A percentile compares a stretch with the other conserved stretches of the same genome.
phyloP scores from a whole-genome alignment of 1,140 invertebrate genomes.

The Meloidogyne exigua region DNA sequence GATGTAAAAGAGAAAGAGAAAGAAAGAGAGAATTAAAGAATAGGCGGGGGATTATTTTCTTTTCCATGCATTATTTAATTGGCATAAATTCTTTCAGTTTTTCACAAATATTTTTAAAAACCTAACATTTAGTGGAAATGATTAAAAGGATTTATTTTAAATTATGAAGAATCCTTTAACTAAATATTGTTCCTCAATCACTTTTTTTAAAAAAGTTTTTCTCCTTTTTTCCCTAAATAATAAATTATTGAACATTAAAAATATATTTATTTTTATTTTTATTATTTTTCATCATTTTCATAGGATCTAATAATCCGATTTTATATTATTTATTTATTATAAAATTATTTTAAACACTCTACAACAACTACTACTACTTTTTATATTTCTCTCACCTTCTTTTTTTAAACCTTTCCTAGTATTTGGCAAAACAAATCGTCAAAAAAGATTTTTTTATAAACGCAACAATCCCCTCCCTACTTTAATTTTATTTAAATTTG shows the following conservation, averaged over 20 bases:
- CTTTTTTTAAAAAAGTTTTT: too few relatives aligned
- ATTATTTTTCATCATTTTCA: not conserved
- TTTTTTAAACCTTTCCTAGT: not conserved
- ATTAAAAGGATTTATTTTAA: too few relatives aligned
- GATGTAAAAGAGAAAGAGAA: not conserved
- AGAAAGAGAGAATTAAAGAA: not conserved
- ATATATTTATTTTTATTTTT: not conserved
- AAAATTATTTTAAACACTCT: too few relatives aligned
- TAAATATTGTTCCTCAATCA: too few relatives aligned
- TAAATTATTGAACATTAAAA: too few relatives aligned
- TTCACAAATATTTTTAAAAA: not conserved
- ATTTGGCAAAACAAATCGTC: not conserved
- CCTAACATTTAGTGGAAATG: too few relatives aligned
- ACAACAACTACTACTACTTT: too few relatives aligned
- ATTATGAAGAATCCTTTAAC: too few relatives aligned
- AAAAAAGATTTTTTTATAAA: not conserved
- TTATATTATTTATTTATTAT: not conserved
- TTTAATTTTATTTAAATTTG: not conserved
- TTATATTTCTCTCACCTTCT: too few relatives aligned
- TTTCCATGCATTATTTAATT: constrained; percentile 2
- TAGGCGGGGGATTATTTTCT: not conserved
- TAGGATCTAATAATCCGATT: not conserved
- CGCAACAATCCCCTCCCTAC: too few relatives aligned
- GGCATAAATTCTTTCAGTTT: not conserved
- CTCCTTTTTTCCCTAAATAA: too few relatives aligned